phyloP scores from a whole-genome alignment of 2,888 invertebrate species.

The Nomada lathburiana region DNA sequence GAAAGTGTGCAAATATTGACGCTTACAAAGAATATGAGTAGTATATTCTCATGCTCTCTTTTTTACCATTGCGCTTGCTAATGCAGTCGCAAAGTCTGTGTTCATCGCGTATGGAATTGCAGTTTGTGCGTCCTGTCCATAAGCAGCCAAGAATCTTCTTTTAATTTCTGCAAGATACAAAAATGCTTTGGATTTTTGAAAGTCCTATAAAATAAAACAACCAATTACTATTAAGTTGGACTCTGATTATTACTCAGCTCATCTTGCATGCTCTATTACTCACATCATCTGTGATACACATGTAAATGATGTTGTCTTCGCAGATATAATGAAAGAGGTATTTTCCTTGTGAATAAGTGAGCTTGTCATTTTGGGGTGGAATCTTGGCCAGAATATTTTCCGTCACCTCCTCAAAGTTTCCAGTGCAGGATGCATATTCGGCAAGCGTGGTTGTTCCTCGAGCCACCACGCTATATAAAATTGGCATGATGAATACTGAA shows the following conservation, averaged over 20 bases:
- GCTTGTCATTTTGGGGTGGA: slow-evolving; percentile 94
- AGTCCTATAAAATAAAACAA: slow-evolving; percentile 88
- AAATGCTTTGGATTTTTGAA: slow-evolving; percentile 96
- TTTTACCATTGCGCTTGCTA: slow-evolving; percentile 94
- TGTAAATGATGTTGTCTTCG: slow-evolving; percentile 94
- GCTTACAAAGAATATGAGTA: too few relatives aligned
- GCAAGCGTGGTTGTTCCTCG: slow-evolving; percentile 94
- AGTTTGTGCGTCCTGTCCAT: slow-evolving; percentile 92
- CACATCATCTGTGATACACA: slow-evolving; percentile 98
- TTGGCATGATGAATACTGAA: slow-evolving; percentile 89
- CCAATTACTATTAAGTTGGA: background rate
- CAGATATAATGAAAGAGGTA: slow-evolving; percentile 96
- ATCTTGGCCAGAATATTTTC: slow-evolving; percentile 96
- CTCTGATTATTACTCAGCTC: background rate
- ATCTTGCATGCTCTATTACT: slow-evolving; percentile 81
- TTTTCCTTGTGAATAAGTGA: slow-evolving; percentile 96
- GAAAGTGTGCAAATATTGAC: background rate
- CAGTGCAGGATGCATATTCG: slow-evolving; percentile 96
- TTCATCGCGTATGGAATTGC: slow-evolving; percentile 98
- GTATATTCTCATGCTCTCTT: slow-evolving; percentile 16
- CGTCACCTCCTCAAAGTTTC: slow-evolving; percentile 97
- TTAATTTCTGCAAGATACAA: slow-evolving; percentile 96
- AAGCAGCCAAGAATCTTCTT: slow-evolving; percentile 92
- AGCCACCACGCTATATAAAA: slow-evolving; percentile 95
- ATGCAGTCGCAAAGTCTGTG: slow-evolving; percentile 93